Conservation (phyloP, 1,140 invertebrate genomes). For the Bilobella aurantiaca region DNA sequence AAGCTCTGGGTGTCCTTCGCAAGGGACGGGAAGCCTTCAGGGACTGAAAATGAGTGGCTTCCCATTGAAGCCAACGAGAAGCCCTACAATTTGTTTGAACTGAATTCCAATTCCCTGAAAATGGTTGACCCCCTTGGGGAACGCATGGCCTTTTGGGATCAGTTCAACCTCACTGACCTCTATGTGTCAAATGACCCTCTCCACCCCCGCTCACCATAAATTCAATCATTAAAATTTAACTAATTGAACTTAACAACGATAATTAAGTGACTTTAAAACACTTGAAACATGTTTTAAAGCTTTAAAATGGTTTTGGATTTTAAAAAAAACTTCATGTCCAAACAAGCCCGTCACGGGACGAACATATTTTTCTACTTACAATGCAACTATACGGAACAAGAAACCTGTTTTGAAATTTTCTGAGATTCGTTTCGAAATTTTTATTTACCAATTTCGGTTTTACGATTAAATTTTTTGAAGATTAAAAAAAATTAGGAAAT, state of each 20-base stretch:
- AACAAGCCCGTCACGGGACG: too few species aligned
- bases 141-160: constrained; percentile 28
- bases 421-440: too few species aligned
- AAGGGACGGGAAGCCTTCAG: constrained; percentile 4
- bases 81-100: constrained; percentile 13
- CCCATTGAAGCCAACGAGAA: not conserved
- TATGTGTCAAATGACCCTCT: not conserved
- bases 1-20: constrained; percentile 25
- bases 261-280: not conserved
- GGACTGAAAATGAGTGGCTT: constrained; percentile 2
- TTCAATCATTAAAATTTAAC: not conserved
- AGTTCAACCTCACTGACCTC: constrained; percentile 14
- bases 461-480: too few species aligned
- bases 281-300: too few species aligned
- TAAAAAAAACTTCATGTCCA: too few species aligned
- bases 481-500: too few species aligned
- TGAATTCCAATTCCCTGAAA: constrained; percentile 5
- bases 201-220: not conserved
- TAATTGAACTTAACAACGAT: not conserved
- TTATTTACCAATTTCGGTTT: too few species aligned
- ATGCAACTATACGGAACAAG: too few species aligned
- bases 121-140: constrained; percentile 3
- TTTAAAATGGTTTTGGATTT: too few species aligned
- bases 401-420: too few species aligned
- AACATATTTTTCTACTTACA: too few species aligned